Base-by-base conservation (phyloP, 1,140 invertebrate genomes). In the Macrostomum lignano region DNA sequence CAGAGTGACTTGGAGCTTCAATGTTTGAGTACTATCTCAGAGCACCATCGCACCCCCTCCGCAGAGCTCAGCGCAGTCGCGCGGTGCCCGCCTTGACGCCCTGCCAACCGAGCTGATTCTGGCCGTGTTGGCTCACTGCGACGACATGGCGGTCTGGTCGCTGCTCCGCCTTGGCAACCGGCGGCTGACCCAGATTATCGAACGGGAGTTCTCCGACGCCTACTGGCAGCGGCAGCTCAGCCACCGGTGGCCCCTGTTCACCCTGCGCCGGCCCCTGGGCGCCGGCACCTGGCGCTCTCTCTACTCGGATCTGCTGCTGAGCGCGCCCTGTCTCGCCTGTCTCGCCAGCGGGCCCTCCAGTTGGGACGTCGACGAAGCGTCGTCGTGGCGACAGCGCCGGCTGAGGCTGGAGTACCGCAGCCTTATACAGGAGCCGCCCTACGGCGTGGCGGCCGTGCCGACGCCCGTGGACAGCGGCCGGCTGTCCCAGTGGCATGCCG, bases 371-470 rank as follows among this genome's bases (percentile, higher is more conserved):
- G 11, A 14, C 23, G 46, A 51, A 38, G 51, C 55, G 29, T 51
- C 49, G 33, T 53, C 51, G 0, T 58, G 52, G 52, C 40, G 51
- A 37, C 51, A 55, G 36, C 38, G 48, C 21, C 34, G 55, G 25
- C 39, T 58, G 26, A 38, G 47, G 5, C 51, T 48, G 40, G 55
- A 58, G 37, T 38, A 53, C 17, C 52, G 52, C 33, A 51, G 47
- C 10, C 38, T 58, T 20, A 46, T 47, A 38, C 69, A 67, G 34
- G 77, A 84, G 50, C 75, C 76, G 15, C 72, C 74, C 0, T 77
- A 84, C 47, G 78, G 78, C 3, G 84, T 86, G 22, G 67, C 74
- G 49, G 78, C 77, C 6, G n/a, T n/a, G n/a, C n/a, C n/a, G n/a
- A 68, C 68, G 28, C 77, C 78, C 2, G 55, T 86, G 31, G 78